Evolutionary conservation across 2,797 vertebrate genomes (phyloP).

Genomic region (Pachyuromys duprasi): DNA sequence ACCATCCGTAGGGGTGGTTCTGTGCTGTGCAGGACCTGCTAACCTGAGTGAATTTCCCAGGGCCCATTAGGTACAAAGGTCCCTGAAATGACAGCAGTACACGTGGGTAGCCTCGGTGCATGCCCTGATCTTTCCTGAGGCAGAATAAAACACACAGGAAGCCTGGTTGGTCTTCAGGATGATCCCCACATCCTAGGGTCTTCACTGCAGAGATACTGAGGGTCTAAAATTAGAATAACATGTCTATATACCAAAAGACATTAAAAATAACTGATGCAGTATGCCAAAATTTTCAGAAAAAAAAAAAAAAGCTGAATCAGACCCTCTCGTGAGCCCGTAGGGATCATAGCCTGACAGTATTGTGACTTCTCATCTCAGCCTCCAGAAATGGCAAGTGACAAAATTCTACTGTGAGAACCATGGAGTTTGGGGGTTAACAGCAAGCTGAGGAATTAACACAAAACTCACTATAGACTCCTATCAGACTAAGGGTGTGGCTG

Average conservation of each 20-base stretch:
- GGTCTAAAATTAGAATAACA: neutral
- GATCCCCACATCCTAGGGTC: neutral
- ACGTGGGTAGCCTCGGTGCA: accelerated
- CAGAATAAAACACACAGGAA: accelerated
- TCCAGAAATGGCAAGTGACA: neutral
- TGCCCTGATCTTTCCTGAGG: accelerated
- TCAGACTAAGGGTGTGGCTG: neutral
- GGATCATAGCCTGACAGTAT: no score
- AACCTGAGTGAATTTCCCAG: accelerated
- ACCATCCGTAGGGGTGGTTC: accelerated
- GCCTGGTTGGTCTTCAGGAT: neutral
- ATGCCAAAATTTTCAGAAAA: neutral
- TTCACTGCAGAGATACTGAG: accelerated
- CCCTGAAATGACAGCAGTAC: accelerated
- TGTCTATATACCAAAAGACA: neutral
- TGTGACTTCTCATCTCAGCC: neutral
- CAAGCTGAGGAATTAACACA: neutral
- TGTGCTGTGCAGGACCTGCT: accelerated
- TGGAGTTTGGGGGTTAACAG: no score
- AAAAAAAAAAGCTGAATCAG: neutral
- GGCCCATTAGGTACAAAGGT: accelerated
- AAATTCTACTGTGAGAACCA: neutral
- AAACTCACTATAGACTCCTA: neutral
- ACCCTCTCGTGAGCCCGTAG: neutral
- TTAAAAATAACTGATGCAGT: no score